A percentile compares a stretch with the other conserved stretches of the same genome.
Evolutionary conservation across 2,797 vertebrate genomes (phyloP).

Genomic region (Eulemur coronatus): DNA sequence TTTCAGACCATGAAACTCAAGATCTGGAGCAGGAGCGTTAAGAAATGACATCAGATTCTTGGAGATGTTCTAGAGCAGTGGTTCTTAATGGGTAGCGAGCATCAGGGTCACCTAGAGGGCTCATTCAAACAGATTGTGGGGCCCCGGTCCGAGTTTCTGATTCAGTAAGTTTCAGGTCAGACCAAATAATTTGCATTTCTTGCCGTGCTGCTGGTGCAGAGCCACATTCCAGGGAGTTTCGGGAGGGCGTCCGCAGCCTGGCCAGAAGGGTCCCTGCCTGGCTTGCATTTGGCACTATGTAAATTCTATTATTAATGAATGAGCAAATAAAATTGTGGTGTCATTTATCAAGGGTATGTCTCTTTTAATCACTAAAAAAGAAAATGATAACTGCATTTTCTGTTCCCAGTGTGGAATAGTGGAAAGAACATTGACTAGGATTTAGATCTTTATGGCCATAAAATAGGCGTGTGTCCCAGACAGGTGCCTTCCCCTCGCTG

Average conservation of each 20-base stretch:
- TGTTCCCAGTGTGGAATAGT: neutral
- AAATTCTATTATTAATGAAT: neutral
- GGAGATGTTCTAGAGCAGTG: neutral
- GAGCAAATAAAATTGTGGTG: neutral
- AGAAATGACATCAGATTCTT: neutral
- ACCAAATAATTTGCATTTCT: neutral
- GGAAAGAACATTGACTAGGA: too few species aligned
- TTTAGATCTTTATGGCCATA: neutral
- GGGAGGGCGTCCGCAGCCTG: neutral
- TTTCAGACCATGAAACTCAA: neutral
- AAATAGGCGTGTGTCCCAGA: neutral
- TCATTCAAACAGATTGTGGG: rapidly evolving
- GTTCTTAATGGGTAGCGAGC: neutral
- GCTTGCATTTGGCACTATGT: neutral
- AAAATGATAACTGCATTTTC: neutral
- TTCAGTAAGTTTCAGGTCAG: neutral
- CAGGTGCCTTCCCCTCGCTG: neutral
- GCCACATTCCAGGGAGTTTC: too few species aligned
- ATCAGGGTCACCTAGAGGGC: neutral
- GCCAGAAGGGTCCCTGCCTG: neutral
- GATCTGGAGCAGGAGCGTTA: neutral
- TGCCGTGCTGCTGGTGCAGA: neutral
- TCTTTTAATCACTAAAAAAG: neutral
- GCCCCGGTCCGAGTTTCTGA: neutral
- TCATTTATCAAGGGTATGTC: neutral